Conservation (phyloP, 2,113 vertebrate species). For the Bubo bubo region DNA sequence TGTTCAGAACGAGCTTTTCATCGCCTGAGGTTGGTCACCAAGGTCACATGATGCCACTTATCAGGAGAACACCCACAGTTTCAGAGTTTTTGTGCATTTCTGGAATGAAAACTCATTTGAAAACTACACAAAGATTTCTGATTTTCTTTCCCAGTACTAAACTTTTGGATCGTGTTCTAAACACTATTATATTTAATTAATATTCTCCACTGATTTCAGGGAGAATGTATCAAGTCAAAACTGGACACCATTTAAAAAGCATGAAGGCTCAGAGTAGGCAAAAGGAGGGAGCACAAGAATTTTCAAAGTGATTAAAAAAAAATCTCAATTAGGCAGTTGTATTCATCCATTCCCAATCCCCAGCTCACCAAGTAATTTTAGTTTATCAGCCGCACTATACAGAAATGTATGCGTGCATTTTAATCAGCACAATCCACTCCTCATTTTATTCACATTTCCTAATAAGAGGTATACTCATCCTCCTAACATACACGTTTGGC, state of each 20-base stretch:
- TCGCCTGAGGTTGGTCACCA: not conserved
- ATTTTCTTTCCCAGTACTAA: not conserved
- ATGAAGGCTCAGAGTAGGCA: not conserved
- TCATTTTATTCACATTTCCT: not conserved
- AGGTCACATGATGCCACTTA: not conserved
- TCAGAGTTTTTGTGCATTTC: not conserved
- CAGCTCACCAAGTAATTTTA: not conserved
- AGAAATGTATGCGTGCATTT: not conserved
- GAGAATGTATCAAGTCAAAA: not conserved
- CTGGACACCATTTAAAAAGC: not conserved
- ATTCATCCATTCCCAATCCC: not conserved
- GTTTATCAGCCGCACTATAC: not conserved
- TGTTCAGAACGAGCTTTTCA: not conserved
- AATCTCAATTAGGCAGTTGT: not conserved
- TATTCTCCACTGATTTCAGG: not conserved
- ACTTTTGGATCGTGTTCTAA: not conserved
- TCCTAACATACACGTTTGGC: not conserved
- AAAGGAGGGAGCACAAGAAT: not conserved
- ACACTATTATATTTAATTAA: not conserved
- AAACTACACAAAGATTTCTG: not conserved
- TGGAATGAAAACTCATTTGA: not conserved
- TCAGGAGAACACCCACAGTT: not conserved
- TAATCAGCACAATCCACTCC: not conserved
- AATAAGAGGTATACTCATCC: not conserved
- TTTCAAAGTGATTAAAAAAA: not conserved